These are phyloP conservation scores for Cheilosia urbana DNA, from an alignment of 2,888 invertebrate species.

Conservation along the genomic window DNA sequence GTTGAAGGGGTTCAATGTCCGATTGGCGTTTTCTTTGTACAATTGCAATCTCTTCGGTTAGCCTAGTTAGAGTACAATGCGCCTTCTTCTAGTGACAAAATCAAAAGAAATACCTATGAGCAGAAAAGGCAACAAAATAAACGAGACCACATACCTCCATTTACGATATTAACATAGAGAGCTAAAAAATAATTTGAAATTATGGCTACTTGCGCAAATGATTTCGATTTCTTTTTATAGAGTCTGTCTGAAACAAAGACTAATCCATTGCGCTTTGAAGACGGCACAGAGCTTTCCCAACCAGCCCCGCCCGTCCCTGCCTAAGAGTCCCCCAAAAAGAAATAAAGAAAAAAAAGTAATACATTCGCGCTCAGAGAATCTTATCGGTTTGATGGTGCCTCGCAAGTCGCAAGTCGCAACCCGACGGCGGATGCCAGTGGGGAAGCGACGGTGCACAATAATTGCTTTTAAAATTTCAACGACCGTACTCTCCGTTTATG, in stretches of 20 bases:
- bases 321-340: neutral
- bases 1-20: conserved; percentile 11
- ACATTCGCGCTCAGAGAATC: conserved; percentile 19
- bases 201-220: conserved; percentile 45
- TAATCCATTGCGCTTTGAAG: neutral
- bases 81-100: conserved; percentile 19
- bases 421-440: neutral
- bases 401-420: neutral
- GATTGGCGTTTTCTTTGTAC: conserved; percentile 25
- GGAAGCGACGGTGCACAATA: conserved; percentile 56
- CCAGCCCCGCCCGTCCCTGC: neutral
- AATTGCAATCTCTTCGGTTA: conserved; percentile 32
- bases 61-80: conserved; percentile 37
- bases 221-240: conserved; percentile 45
- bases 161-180: neutral
- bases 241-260: conserved; percentile 5
- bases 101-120: neutral
- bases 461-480: conserved; percentile 62
- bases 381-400: conserved; percentile 4
- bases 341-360: conserved; percentile 15
- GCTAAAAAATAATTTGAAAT: conserved; percentile 37
- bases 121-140: neutral
- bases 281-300: conserved; percentile 10
- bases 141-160: neutral
- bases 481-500: conserved; percentile 46